Conservation (phyloP, 2,888 invertebrate genomes). For the Parnassius apollo region DNA sequence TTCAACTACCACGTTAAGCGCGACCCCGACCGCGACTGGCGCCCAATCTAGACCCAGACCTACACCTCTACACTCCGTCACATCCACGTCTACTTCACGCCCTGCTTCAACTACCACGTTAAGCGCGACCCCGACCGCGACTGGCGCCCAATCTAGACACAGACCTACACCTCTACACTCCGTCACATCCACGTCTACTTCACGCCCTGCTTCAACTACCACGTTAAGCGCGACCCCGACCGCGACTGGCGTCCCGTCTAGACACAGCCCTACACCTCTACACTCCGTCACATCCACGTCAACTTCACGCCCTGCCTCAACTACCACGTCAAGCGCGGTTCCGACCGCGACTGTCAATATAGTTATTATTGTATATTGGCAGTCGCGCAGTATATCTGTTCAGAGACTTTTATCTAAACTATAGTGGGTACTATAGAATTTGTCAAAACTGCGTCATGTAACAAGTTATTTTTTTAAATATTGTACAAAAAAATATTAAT, state of each 20-base stretch:
- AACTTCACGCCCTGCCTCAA: slow-evolving; percentile 83
- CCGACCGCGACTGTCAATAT: too few species aligned
- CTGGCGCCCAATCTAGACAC: too few species aligned
- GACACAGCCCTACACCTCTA: slow-evolving; percentile 73
- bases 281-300: slow-evolving; percentile 95
- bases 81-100: neutral
- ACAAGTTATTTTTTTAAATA: too few species aligned
- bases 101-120: neutral
- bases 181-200: slow-evolving; percentile 95
- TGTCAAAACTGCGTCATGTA: too few species aligned
- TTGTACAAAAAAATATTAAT: too few species aligned
- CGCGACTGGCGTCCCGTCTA: slow-evolving; percentile 53
- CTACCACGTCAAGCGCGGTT: slow-evolving; percentile 58
- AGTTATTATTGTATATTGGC: too few species aligned
- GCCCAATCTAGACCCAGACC: too few species aligned
- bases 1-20: neutral
- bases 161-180: slow-evolving; percentile 79
- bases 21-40: neutral
- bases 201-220: slow-evolving; percentile 68
- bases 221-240: slow-evolving; percentile 62
- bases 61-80: too few species aligned
- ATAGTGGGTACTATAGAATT: too few species aligned
- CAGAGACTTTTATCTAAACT: too few species aligned
- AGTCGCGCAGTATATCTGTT: too few species aligned
- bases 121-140: neutral